Conservation (phyloP, 2,888 invertebrate genomes). For the Eulithis testata region DNA sequence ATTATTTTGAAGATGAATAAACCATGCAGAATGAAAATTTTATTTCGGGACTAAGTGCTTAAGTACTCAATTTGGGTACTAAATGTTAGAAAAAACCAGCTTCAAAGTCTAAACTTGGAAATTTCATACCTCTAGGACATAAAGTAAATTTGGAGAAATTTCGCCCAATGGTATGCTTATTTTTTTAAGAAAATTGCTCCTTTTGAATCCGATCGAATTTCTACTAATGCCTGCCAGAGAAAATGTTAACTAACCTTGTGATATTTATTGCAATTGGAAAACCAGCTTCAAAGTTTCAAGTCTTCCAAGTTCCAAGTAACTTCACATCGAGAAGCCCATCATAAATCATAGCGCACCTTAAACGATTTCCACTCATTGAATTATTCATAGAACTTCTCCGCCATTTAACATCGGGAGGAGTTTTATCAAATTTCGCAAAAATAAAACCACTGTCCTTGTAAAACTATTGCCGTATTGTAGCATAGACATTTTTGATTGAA, state of each 20-base stretch:
- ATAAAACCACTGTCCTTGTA: conserved; percentile 22
- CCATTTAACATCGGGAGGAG: conserved; percentile 52
- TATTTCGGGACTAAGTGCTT: no score
- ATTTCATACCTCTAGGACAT: no score
- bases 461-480: neutral
- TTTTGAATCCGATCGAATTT: conserved; percentile 68
- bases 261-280: conserved; percentile 54
- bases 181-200: no score
- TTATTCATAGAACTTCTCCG: conserved; percentile 54
- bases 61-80: neutral
- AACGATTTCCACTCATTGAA: conserved; percentile 47
- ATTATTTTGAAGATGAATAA: no score
- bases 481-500: neutral
- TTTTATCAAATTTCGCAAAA: conserved; percentile 56
- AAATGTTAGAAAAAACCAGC: conserved; percentile 1
- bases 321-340: conserved; percentile 23
- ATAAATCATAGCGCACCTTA: conserved; percentile 36
- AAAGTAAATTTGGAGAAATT: no score
- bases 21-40: no score
- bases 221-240: conserved; percentile 62
- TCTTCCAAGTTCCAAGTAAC: conserved; percentile 10
- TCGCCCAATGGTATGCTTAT: no score
- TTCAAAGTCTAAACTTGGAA: conserved; percentile 3
- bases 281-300: no score
- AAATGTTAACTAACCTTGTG: conserved; percentile 55